A percentile compares a stretch with the other conserved stretches of the same genome.
Evolutionary conservation across 2,797 vertebrate species (phyloP).

Genomic region (Eutrigla gurnardus): DNA sequence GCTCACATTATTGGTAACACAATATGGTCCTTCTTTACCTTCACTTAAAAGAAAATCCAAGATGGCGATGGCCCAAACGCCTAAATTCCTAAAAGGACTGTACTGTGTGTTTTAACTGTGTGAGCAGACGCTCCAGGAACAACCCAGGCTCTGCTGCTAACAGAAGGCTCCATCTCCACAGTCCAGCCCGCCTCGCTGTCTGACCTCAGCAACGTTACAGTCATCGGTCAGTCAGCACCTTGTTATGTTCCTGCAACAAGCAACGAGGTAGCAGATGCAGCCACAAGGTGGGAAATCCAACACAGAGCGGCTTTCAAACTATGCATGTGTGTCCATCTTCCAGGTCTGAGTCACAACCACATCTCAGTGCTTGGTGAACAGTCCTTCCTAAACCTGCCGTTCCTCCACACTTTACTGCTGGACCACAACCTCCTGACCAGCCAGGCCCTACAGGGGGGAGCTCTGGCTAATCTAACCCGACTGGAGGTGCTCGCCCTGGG

Average conservation of each 20-base stretch:
- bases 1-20: conserved; percentile 78
- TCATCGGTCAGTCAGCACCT: conserved; percentile 72
- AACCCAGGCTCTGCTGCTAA: conserved; percentile 83
- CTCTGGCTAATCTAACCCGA: conserved; percentile 78
- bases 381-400: conserved; percentile 79
- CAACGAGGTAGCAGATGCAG: neutral
- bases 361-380: conserved; percentile 76
- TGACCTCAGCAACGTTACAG: conserved; percentile 78
- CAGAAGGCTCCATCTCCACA: conserved; percentile 81
- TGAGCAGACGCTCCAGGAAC: conserved; percentile 79
- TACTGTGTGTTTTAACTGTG: conserved; percentile 3
- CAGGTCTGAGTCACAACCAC: conserved; percentile 82
- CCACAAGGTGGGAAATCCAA: neutral
- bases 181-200: conserved; percentile 79
- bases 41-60: too few relatives aligned
- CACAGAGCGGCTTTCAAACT: neutral
- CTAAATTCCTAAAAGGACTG: neutral
- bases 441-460: conserved; percentile 73
- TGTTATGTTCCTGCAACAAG: neutral
- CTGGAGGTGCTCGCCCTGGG: conserved; percentile 83
- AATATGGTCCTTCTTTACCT: neutral
- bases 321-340: neutral
- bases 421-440: conserved; percentile 85
- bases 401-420: conserved; percentile 80
- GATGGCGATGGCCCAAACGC: too few relatives aligned